Evolutionary conservation across 2,888 invertebrate genomes (phyloP).

Genomic region (Eupeodes latifasciatus): DNA sequence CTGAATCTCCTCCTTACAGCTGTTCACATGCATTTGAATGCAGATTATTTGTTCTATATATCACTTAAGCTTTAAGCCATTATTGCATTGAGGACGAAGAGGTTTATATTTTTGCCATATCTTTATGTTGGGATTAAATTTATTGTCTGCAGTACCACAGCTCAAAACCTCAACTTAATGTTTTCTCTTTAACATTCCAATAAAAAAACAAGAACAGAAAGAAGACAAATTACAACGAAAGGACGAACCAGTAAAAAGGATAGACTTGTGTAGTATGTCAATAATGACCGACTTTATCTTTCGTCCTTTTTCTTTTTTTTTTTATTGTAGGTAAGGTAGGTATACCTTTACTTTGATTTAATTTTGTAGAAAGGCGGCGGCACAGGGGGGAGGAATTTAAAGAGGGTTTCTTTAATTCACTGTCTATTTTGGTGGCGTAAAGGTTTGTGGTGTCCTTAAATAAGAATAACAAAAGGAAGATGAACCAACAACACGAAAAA

Average conservation of each 20-base stretch:
- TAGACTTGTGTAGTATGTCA: conserved; percentile 38
- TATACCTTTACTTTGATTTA: conserved; percentile 43
- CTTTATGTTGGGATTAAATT: conserved; percentile 40
- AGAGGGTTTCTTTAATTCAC: not conserved
- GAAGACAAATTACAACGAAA: not conserved
- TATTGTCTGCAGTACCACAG: conserved; percentile 20
- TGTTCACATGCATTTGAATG: conserved; percentile 61
- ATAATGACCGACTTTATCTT: conserved; percentile 63
- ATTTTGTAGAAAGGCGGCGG: conserved; percentile 27
- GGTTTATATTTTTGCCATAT: not conserved
- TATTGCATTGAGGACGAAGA: not conserved
- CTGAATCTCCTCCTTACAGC: conserved; percentile 53
- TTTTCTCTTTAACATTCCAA: conserved; percentile 13
- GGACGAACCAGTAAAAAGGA: not conserved
- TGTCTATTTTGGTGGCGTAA: not conserved
- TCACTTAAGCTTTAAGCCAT: conserved; percentile 6
- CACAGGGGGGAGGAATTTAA: not conserved
- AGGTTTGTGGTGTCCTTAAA: not conserved
- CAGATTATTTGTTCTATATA: conserved; percentile 42
- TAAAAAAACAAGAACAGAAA: not conserved
- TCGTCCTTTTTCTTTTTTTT: not conserved
- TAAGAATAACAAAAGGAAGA: not conserved
- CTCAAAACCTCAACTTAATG: conserved; percentile 38
- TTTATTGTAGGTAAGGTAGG: too few relatives aligned
- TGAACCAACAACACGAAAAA: not conserved